A percentile compares a stretch with the other conserved stretches of the same genome.
phyloP scores from a whole-genome alignment of 2,113 vertebrate genomes.

The Chaetodon trifascialis region DNA sequence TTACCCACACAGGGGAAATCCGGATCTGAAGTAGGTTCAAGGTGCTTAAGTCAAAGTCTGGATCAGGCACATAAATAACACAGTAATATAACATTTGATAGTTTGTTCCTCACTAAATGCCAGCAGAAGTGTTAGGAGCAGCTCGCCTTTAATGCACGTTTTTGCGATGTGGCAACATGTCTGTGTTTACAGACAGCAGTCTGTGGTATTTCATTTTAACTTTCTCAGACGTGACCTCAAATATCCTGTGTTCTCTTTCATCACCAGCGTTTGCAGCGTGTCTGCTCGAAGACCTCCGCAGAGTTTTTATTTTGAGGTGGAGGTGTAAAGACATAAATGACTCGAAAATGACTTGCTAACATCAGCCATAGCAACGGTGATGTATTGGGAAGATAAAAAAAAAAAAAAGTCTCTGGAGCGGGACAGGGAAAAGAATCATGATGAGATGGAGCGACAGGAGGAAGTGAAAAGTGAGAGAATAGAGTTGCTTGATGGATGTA shows the following conservation, averaged over 20 bases:
- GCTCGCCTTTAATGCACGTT: conserved; percentile 23
- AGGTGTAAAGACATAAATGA: conserved; percentile 69
- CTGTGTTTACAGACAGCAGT: conserved; percentile 42
- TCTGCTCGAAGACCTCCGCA: conserved; percentile 61
- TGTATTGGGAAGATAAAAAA: conserved; percentile 48
- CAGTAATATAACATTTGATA: conserved; percentile 19
- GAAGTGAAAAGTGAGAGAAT: conserved; percentile 71
- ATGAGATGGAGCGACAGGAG: conserved; percentile 53
- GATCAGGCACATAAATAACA: conserved; percentile 37
- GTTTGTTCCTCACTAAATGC: conserved; percentile 18
- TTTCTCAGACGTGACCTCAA: conserved; percentile 51
- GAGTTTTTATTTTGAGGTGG: conserved; percentile 68
- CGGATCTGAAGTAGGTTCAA: conserved; percentile 9
- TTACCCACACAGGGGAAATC: conserved; percentile 22
- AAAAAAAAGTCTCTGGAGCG: conserved; percentile 26
- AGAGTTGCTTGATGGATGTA: conserved; percentile 67
- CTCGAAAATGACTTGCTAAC: conserved; percentile 59
- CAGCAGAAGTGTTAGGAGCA: conserved; percentile 38
- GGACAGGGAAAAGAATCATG: conserved; percentile 46
- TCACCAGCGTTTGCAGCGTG: conserved; percentile 38
- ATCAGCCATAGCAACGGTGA: conserved; percentile 47
- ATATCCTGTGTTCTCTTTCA: conserved; percentile 50
- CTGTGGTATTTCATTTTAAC: conserved; percentile 36
- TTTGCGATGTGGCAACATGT: conserved; percentile 53
- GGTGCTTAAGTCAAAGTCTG: conserved; percentile 22